Base-by-base conservation (phyloP, 2,888 invertebrate genomes). In the Ennomos fuscantarius region DNA sequence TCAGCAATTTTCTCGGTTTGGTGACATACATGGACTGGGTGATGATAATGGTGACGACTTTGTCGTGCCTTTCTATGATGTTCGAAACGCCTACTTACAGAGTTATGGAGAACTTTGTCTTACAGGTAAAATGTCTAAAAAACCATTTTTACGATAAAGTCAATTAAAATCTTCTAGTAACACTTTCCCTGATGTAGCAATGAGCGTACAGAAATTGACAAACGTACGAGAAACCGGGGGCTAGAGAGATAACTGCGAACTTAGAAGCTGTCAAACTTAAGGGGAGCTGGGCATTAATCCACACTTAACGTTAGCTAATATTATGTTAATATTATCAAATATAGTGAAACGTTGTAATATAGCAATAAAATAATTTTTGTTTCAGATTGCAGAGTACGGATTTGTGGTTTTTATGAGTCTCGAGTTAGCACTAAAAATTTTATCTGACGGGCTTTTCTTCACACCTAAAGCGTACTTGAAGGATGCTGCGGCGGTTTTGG, bases 21-120 rank as follows among this genome's bases (percentile, higher is more conserved):
- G 99, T 99, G 12, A 99, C 99, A 0, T 99, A 99, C 83, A 93
- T 99, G 79, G 99, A 99, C 86, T 99, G 99, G 99, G 96, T 99
- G 1, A 99, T 99, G 99, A 99, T 99, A 66, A 96, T 97, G 82
- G 97, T 98, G 47, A 99, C 99, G 0, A 99, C 99, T 0, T 91
- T 99, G 9, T 99, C 99, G 0, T 99, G 99, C 82, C 94, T 98
- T 49, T 99, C 99, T 0, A 99, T 99, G 99, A 98, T 99, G 96
- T 98, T 99, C 79, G 99, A 99, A 90, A 99, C 98, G 0, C 99
- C 99, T 0, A 95, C 95, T 52, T 96, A 96, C 77, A 94, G 99
- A 58, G 97, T 99, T 13, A 98, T 98, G 97, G 97, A 99, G 78
- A 96, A 98, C 69, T 96, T 96, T n/a, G 96, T 96, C 15, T 89